Evolutionary conservation across 2,888 invertebrate genomes (phyloP).

Genomic region (Drosophila flavopinicola): DNA sequence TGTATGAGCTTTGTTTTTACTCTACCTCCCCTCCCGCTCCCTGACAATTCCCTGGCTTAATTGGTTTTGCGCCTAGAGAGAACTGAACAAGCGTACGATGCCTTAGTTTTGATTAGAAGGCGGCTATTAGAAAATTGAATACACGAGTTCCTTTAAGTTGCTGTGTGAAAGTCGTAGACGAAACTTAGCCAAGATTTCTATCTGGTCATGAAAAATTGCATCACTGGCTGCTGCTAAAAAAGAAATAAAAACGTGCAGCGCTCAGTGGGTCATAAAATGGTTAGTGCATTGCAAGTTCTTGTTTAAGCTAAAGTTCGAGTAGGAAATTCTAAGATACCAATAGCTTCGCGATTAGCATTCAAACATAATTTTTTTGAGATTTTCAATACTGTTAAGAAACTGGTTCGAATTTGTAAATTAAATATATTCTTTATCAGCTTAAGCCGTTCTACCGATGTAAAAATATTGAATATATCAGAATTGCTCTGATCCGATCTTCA

Average conservation of each 20-base stretch:
- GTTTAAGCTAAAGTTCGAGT: neutral
- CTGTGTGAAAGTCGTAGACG: slow-evolving; percentile 44
- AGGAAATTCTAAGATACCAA: neutral
- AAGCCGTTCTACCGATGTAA: no score
- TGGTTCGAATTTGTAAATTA: no score
- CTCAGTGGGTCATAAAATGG: slow-evolving; percentile 51
- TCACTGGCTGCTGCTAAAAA: slow-evolving; percentile 12
- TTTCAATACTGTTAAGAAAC: no score
- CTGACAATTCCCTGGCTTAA: slow-evolving; percentile 55
- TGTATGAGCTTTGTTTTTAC: slow-evolving; percentile 46
- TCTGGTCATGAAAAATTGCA: slow-evolving; percentile 53
- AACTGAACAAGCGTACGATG: slow-evolving; percentile 51
- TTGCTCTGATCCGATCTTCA: no score
- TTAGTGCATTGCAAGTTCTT: slow-evolving; percentile 8
- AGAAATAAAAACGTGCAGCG: slow-evolving; percentile 32
- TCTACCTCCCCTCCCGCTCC: neutral
- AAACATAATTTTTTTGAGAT: no score
- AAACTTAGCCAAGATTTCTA: slow-evolving; percentile 45
- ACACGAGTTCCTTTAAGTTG: slow-evolving; percentile 39
- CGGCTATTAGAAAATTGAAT: slow-evolving; percentile 78
- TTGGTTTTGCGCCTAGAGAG: slow-evolving; percentile 76
- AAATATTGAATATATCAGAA: no score
- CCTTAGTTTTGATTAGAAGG: slow-evolving; percentile 74
- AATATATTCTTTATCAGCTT: no score
- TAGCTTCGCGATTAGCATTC: neutral